Percentiles rank a stretch among this genome's conserved stretches.
phyloP scores from a whole-genome alignment of 1,140 invertebrate genomes.

The Trichoplusia ni region DNA sequence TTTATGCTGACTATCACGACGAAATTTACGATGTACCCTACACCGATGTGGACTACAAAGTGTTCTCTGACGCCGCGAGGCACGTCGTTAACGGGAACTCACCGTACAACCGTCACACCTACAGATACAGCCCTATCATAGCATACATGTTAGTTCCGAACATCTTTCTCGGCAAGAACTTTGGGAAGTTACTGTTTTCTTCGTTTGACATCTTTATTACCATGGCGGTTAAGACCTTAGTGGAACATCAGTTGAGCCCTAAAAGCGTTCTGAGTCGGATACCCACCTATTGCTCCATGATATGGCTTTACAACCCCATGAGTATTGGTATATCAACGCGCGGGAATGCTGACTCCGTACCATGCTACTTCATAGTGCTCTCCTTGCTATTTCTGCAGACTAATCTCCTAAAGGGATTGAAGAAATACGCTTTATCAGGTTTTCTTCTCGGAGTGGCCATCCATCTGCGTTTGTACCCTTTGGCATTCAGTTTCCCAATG shows the following conservation, averaged over 20 bases:
- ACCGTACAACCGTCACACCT: conserved; percentile 94
- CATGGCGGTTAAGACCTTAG: conserved; percentile 86
- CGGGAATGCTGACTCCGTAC: conserved; percentile 96
- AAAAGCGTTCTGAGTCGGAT: conserved; percentile 47
- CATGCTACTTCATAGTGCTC: conserved; percentile 91
- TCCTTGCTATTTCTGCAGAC: conserved; percentile 85
- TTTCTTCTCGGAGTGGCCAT: conserved; percentile 92
- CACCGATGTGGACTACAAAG: conserved; percentile 98
- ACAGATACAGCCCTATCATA: conserved; percentile 96
- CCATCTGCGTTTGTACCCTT: conserved; percentile 96
- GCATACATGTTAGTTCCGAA: conserved; percentile 94
- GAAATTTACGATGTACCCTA: conserved; percentile 90
- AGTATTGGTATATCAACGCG: conserved; percentile 95
- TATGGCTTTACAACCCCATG: conserved; percentile 98
- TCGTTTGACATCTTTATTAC: conserved; percentile 91
- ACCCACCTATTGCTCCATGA: conserved; percentile 69
- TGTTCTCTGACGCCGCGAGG: conserved; percentile 96
- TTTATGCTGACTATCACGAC: conserved; percentile 93
- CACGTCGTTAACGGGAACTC: conserved; percentile 89
- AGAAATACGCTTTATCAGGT: conserved; percentile 84
- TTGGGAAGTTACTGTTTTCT: conserved; percentile 96
- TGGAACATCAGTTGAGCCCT: conserved; percentile 52
- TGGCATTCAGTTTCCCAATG: conserved; percentile 93
- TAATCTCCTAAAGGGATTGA: conserved; percentile 58
- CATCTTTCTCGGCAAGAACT: conserved; percentile 85